Evolutionary conservation across 35 echinoderm and acorn worm species (phyloP).

Genomic region (Anneissia japonica): DNA sequence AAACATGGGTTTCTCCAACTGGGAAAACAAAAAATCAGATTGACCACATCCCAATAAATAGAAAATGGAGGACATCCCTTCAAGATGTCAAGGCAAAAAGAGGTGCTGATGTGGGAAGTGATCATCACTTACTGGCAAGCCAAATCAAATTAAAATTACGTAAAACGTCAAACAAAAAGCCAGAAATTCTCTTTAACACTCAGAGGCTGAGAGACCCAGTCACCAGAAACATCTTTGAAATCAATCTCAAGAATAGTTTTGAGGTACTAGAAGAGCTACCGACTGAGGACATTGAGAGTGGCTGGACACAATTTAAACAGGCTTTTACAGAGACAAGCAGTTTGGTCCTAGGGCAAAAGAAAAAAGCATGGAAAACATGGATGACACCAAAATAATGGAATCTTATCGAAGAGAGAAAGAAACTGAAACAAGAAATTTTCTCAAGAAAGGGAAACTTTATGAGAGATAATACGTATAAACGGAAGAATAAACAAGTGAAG

Average conservation of each 20-base stretch:
- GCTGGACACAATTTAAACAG: not conserved
- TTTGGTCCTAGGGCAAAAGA: constrained; percentile 10
- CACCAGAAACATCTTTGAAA: not conserved
- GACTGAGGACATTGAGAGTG: not conserved
- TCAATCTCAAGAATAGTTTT: constrained; percentile 30
- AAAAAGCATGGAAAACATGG: constrained; percentile 11
- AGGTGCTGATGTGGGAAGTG: constrained; percentile 17
- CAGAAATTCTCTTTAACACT: constrained; percentile 2
- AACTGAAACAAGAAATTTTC: not conserved
- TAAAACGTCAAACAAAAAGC: not conserved
- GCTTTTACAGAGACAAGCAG: constrained; percentile 9
- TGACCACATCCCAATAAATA: constrained; percentile 31
- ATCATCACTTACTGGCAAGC: constrained; percentile 17
- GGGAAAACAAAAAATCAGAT: constrained; percentile 36
- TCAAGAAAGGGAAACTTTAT: constrained; percentile 9
- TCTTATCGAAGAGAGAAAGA: not conserved
- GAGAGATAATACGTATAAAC: constrained; percentile 8
- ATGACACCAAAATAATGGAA: constrained; percentile 10
- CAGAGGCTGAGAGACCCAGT: not conserved
- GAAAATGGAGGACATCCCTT: constrained; percentile 19
- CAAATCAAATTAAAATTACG: constrained; percentile 7
- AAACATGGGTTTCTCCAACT: constrained; percentile 31
- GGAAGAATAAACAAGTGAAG: not conserved
- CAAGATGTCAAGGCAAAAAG: constrained; percentile 9
- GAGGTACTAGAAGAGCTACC: not conserved